phyloP scores from a whole-genome alignment of 1,140 invertebrate genomes.

The Phymastichus coffea region DNA sequence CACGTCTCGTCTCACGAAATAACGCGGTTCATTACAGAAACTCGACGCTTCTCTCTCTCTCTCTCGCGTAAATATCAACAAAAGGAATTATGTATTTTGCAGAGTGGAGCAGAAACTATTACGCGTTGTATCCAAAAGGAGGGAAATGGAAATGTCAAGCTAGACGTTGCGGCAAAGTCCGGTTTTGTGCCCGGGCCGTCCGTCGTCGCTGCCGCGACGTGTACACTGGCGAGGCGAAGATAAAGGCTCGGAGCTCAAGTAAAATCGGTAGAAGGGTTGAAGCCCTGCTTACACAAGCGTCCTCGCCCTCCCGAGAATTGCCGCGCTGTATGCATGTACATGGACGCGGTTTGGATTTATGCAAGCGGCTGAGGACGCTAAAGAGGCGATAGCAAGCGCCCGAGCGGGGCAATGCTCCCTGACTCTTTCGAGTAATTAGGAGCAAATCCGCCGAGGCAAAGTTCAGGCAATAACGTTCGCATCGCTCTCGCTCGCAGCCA shows the following conservation, averaged over 20 bases:
- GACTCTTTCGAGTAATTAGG: conserved; percentile 8
- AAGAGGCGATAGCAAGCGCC: no score
- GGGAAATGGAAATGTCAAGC: conserved; percentile 20
- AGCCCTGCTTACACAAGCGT: conserved; percentile 10
- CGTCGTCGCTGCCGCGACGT: no score
- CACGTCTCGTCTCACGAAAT: no score
- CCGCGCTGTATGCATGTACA: not conserved
- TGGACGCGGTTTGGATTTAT: conserved; percentile 2
- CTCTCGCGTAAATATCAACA: no score
- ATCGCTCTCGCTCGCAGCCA: not conserved
- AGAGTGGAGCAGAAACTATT: no score
- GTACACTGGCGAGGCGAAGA: not conserved
- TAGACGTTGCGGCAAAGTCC: not conserved
- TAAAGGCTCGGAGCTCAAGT: conserved; percentile 11
- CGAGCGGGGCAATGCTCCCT: not conserved
- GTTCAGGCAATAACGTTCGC: not conserved
- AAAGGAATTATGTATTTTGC: no score
- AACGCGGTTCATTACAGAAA: no score
- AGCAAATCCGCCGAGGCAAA: not conserved
- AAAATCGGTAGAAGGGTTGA: not conserved
- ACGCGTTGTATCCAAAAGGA: not conserved
- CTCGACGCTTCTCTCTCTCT: no score
- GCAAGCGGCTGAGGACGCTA: no score
- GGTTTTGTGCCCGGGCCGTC: not conserved
- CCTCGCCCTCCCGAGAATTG: not conserved